Conservation (phyloP, 2,888 invertebrate genomes). For the Matsumyia berberina region DNA sequence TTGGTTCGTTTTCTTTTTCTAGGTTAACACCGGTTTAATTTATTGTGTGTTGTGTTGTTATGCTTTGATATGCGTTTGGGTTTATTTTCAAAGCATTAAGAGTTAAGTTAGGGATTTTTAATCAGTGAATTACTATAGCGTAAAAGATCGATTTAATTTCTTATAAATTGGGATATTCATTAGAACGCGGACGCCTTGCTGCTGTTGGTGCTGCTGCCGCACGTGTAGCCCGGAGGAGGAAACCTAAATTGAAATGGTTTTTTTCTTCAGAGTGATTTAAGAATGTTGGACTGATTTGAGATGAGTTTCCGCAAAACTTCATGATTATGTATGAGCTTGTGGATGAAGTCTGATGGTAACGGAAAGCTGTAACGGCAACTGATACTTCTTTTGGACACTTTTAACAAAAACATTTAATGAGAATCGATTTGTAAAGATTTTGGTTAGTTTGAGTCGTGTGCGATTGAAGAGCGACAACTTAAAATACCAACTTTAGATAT, state of each 20-base stretch:
- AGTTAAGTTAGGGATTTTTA: conserved; percentile 47
- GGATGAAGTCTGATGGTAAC: too few relatives aligned
- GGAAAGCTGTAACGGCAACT: too few relatives aligned
- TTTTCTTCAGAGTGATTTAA: background rate
- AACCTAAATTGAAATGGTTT: conserved; percentile 7
- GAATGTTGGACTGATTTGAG: background rate
- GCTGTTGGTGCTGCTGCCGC: too few relatives aligned
- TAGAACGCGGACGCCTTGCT: conserved; percentile 17
- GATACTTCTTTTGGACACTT: too few relatives aligned
- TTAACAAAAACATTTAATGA: too few relatives aligned
- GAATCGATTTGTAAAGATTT: too few relatives aligned
- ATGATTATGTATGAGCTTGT: too few relatives aligned
- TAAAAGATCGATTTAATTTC: conserved; percentile 65
- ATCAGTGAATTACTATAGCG: conserved; percentile 59
- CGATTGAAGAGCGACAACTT: too few relatives aligned
- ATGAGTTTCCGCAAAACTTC: background rate
- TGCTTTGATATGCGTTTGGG: conserved; percentile 54
- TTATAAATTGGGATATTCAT: conserved; percentile 64
- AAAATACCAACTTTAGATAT: too few relatives aligned
- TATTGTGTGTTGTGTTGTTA: conserved; percentile 58
- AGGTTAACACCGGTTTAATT: conserved; percentile 61
- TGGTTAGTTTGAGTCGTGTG: too few relatives aligned
- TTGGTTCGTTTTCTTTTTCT: conserved; percentile 42
- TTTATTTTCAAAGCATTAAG: conserved; percentile 53
- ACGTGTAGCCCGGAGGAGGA: conserved; percentile 15